phyloP scores from a whole-genome alignment of 2,797 vertebrate genomes.

The Crossoptilon crossoptilon region DNA sequence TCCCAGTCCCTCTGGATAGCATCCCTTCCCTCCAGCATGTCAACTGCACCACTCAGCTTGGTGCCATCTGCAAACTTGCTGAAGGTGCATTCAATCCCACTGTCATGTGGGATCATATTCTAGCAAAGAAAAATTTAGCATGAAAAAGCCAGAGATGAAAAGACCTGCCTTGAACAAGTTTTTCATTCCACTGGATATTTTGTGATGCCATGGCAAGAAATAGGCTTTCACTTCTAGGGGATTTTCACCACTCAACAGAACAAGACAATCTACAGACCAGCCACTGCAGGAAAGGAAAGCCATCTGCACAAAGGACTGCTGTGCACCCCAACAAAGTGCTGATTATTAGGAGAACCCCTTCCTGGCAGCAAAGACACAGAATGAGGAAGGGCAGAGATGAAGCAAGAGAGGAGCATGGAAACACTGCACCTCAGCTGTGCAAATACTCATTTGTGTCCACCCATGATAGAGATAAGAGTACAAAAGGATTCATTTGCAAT shows the following conservation, averaged over 20 bases:
- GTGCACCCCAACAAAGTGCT: not conserved
- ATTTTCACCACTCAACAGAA: not conserved
- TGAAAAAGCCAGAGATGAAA: not conserved
- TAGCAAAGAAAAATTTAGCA: not conserved
- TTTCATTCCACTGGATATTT: not conserved
- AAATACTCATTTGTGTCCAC: conserved; percentile 21
- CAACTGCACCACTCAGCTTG: too few species aligned
- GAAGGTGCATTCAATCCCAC: too few species aligned
- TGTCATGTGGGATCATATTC: not conserved
- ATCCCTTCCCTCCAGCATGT: too few species aligned
- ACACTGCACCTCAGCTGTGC: not conserved
- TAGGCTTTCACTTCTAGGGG: not conserved
- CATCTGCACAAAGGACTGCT: not conserved
- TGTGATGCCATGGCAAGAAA: not conserved
- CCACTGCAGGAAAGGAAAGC: not conserved
- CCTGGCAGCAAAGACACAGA: not conserved
- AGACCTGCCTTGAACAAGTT: not conserved
- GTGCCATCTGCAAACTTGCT: too few species aligned
- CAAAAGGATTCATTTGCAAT: conserved; percentile 16
- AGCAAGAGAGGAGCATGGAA: not conserved
- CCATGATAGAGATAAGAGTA: conserved; percentile 8
- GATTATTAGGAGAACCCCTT: not conserved
- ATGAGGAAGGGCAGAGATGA: not conserved
- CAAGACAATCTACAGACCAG: not conserved
- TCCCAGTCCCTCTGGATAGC: too few species aligned